Conservation (phyloP, 2,888 invertebrate genomes). For the Tromatobia lineatoria region DNA sequence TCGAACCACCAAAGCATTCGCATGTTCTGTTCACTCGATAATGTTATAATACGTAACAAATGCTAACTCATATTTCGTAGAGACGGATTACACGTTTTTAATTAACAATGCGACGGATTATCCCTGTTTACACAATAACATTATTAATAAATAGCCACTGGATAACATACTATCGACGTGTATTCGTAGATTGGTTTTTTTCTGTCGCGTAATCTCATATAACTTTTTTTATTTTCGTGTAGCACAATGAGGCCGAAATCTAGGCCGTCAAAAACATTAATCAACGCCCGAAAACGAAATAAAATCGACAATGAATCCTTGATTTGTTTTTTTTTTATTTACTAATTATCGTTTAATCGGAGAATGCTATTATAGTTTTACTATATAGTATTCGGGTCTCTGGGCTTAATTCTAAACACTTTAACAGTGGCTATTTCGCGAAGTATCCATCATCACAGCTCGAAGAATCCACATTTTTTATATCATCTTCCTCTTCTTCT, state of each 20-base stretch:
- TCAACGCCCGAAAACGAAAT: background rate
- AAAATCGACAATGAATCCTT: slow-evolving; percentile 12
- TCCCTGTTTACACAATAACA: slow-evolving; percentile 68
- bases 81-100: slow-evolving; percentile 63
- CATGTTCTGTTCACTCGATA: slow-evolving; percentile 31
- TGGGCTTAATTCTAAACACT: slow-evolving; percentile 61
- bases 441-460: slow-evolving; percentile 78
- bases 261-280: slow-evolving; percentile 60
- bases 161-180: slow-evolving; percentile 60
- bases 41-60: slow-evolving; percentile 60
- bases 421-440: slow-evolving; percentile 65
- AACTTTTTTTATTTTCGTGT: background rate
- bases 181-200: slow-evolving; percentile 42
- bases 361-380: slow-evolving; percentile 50
- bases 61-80: slow-evolving; percentile 55
- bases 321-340: background rate
- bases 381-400: slow-evolving; percentile 4
- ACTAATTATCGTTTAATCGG: slow-evolving; percentile 36
- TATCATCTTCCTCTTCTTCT: background rate
- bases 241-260: slow-evolving; percentile 38
- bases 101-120: slow-evolving; percentile 67
- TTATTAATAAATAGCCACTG: slow-evolving; percentile 73
- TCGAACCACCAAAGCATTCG: slow-evolving; percentile 8
- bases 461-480: slow-evolving; percentile 73
- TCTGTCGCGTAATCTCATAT: slow-evolving; percentile 36